A percentile compares a stretch with the other conserved stretches of the same genome.
phyloP scores from a whole-genome alignment of 1,140 invertebrate species.

The Camponotus floridanus region DNA sequence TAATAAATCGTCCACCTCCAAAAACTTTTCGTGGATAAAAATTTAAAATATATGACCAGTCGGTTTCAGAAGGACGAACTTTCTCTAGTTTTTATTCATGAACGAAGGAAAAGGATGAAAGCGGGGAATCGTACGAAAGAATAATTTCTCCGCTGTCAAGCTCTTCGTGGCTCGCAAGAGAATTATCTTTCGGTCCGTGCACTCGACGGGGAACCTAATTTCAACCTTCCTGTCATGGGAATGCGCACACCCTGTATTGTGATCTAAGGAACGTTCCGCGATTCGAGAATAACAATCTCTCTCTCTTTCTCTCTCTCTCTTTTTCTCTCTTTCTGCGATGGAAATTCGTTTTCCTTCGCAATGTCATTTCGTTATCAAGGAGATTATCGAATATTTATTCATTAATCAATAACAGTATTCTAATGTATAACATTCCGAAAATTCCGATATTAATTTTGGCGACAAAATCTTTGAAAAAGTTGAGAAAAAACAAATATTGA shows the following conservation, averaged over 20 bases:
- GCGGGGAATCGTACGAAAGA: constrained; percentile 45
- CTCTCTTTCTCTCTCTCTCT: too few relatives aligned
- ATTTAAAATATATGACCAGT: constrained; percentile 21
- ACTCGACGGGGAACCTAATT: constrained; percentile 77
- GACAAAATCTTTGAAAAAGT: not conserved
- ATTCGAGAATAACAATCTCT: constrained; percentile 41
- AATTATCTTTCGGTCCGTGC: constrained; percentile 77
- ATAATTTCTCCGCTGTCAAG: constrained; percentile 51
- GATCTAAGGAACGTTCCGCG: constrained; percentile 54
- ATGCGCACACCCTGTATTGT: constrained; percentile 67
- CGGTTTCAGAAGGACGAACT: constrained; percentile 37
- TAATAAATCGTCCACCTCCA: constrained; percentile 21
- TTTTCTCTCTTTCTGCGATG: not conserved
- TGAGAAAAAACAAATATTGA: not conserved
- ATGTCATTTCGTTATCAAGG: not conserved
- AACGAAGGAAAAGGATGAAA: constrained; percentile 20
- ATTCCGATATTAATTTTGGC: not conserved
- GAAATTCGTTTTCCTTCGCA: constrained; percentile 41
- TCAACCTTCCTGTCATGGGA: constrained; percentile 77
- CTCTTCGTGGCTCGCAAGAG: constrained; percentile 46
- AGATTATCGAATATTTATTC: constrained; percentile 14
- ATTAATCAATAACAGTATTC: constrained; percentile 6
- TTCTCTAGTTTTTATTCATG: constrained; percentile 32
- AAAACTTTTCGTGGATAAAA: constrained; percentile 14
- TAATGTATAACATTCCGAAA: not conserved